Evolutionary conservation across 1,140 invertebrate species (phyloP), one percentile per base, ranked within the genome.

Genomic region (Papilio glaucus): DNA sequence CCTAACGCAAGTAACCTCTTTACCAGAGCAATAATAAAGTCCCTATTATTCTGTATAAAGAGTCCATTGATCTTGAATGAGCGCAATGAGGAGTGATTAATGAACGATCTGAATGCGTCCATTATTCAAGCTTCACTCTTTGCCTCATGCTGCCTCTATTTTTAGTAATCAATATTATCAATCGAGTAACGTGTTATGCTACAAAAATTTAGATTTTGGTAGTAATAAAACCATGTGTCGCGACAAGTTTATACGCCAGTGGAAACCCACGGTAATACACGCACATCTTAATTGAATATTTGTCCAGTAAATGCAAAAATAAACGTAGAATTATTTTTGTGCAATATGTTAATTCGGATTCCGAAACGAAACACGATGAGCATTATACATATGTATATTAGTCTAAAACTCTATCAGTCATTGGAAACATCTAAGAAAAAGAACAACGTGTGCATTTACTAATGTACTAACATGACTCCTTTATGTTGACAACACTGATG

Each of bases 61-160:
- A 72, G 73, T 79, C 70, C 81, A 80, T 90, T 89, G 83, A 89
- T 83, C 80, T 78, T 68, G 72, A 87, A 79, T 80, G 79, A 87
- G 74, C 81, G 73, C 76, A 85, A 82, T 87, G 81, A 82, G 60
- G 71, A 84, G 70, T 87, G 83, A 89, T 89, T 89, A 80, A 89
- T 88, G 78, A 75, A 71, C 42, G 45, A 72, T 69, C 71, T 85
- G 80, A 86, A 89, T 86, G 82, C 78, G 63, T 72, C 67, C 78
- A 73, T 83, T 82, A 77, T 81, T 77, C 67, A n/a, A n/a, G n/a
- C n/a, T n/a, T n/a, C n/a, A n/a, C 37, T 18, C 37, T 21, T 38
- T 13, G 4, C n/a, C 13, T 13, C 13, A 38, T 39, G 41, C 37
- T 39, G 6, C 29, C 29, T 33, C n/a, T n/a, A n/a, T n/a, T n/a